Conservation (phyloP, 2,888 invertebrate genomes). For the Aquatica leii region DNA sequence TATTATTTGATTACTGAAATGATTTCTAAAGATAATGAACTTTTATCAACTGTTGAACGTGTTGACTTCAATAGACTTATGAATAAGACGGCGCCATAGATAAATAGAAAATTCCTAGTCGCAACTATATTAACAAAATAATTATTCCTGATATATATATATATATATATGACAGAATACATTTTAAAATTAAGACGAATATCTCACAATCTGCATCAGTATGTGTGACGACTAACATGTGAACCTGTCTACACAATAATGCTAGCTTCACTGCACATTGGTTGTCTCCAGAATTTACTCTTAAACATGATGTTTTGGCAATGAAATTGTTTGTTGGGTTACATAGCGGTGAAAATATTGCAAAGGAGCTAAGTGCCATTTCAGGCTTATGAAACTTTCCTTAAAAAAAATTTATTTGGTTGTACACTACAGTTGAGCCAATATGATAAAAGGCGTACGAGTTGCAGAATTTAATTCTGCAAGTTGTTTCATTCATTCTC, state of each 20-base stretch:
- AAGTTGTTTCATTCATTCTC: conserved; percentile 14
- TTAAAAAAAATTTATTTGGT: conserved; percentile 31
- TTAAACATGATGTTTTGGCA: neutral
- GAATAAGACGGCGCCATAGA: no score
- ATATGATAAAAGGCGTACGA: conserved; percentile 26
- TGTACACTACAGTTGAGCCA: conserved; percentile 7
- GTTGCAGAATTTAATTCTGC: conserved; percentile 16
- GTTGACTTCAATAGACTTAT: no score
- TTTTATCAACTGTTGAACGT: no score
- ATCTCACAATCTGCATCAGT: no score
- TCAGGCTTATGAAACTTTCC: conserved; percentile 33
- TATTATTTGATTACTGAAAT: no score
- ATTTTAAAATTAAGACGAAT: no score
- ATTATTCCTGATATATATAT: no score
- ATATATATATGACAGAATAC: no score
- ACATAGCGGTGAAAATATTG: conserved; percentile 8
- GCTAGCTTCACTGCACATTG: neutral
- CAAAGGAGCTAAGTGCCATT: conserved; percentile 2
- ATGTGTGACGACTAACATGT: neutral
- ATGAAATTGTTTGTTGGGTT: conserved; percentile 5
- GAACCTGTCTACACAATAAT: neutral
- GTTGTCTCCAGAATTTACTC: no score
- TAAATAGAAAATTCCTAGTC: no score
- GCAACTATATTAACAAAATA: no score
- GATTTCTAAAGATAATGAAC: no score